phyloP scores from a whole-genome alignment of 1,140 invertebrate genomes.

The Drosophila leontia region DNA sequence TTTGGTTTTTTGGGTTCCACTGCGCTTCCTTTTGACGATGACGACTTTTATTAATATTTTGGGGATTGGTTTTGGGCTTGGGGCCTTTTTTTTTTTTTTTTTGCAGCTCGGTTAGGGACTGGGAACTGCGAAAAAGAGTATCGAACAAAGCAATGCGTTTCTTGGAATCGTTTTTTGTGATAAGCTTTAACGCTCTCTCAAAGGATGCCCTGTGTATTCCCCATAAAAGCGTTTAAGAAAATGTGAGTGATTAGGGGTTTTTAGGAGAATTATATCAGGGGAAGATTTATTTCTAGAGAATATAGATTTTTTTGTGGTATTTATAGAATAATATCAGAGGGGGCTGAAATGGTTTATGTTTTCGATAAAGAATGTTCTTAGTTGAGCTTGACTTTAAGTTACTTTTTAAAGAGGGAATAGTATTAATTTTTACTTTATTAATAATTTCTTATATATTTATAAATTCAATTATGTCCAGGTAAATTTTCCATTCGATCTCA shows the following conservation, averaged over 20 bases:
- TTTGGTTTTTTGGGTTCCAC: constrained; percentile 52
- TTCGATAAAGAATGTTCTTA: not conserved
- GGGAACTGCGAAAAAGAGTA: constrained; percentile 37
- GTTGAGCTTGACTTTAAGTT: no score
- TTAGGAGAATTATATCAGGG: not conserved
- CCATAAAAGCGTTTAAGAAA: constrained; percentile 1
- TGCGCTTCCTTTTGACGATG: constrained; percentile 80
- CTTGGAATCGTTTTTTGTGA: constrained; percentile 66
- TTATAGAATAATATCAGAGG: not conserved
- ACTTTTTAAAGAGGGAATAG: not conserved
- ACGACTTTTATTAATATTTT: constrained; percentile 82
- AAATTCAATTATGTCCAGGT: not conserved
- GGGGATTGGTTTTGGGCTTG: constrained; percentile 67
- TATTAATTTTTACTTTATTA: not conserved
- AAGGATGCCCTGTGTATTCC: constrained; percentile 46
- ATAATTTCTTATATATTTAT: not conserved
- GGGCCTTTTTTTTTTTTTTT: constrained; percentile 45
- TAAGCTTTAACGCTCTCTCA: constrained; percentile 48
- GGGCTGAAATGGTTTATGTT: not conserved
- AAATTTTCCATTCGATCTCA: constrained; percentile 27
- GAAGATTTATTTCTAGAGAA: not conserved
- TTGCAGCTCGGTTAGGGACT: constrained; percentile 4
- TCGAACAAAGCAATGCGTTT: constrained; percentile 74
- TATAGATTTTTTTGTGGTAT: not conserved
- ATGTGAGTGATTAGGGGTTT: not conserved